Evolutionary conservation across 2,888 invertebrate species (phyloP), one percentile per base, ranked within the genome.

Genomic region (Orchesellides sinensis): DNA sequence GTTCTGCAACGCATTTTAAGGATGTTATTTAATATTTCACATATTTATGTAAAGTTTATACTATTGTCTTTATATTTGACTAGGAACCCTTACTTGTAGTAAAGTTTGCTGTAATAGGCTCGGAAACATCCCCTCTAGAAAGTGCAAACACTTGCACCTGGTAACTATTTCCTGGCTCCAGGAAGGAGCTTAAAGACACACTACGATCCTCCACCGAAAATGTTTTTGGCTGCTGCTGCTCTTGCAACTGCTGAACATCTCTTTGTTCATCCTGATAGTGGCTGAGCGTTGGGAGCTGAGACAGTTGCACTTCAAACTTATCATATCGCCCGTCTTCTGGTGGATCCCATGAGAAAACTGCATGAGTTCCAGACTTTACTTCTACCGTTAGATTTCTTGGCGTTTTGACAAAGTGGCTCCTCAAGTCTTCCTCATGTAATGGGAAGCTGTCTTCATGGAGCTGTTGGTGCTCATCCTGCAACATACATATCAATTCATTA

Each of bases 131-230:
- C 6, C 72, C 75, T 40, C 27, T 72, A 14, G 70, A 84, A 21
- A 81, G 72, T 19, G 84, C 69, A 72, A 84, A 75, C 32, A 84
- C 80, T 27, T 84, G 75, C 23, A 75, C 77, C 72, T 81, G 84
- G 77, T 84, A 84, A 77, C 80, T 84, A 72, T 70, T 81, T 45
- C 84, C 84, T 17, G 84, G 84, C 27, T 81, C 84, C 32, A 84
- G 27, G 19, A 80, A 54, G 1, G 84, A 81, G 68, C 77, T 81
- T 12, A 84, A 63, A 3, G 81, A 72, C 2, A 84, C 74, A 52
- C 75, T 79, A 72, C 66, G 69, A 23, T 83, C 83, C 23, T 83
- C 80, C 14, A 83, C 68, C 2, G 70, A 75, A 56, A 83, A 84
- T 14, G 72, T 72, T 35, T 72, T 81, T 32, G 72, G 75, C 25